Conservation (phyloP, 2,888 invertebrate species). For the Pristionchus japonicus region DNA sequence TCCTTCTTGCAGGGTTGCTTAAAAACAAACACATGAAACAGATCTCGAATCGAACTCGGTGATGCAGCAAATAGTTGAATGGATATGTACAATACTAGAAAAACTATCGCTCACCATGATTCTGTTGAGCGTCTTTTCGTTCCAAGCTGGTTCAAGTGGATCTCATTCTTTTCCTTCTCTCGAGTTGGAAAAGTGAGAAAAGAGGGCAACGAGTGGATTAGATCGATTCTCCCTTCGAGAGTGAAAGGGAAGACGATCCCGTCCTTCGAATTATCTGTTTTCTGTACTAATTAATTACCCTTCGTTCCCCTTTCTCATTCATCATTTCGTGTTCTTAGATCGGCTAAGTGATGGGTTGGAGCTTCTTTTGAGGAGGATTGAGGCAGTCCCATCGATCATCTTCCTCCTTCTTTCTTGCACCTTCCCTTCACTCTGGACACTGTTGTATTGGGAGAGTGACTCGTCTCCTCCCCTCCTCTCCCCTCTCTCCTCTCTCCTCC, state of each 20-base stretch:
- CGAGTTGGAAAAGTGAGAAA: constrained; percentile 22
- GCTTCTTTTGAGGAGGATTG: not conserved
- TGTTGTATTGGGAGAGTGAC: constrained; percentile 37
- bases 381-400: constrained; percentile 33
- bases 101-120: not conserved
- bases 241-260: not conserved
- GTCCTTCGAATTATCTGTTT: not conserved
- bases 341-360: not conserved
- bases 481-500: not conserved
- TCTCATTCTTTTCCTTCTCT: not conserved
- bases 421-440: constrained; percentile 14
- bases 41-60: no score
- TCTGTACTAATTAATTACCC: not conserved
- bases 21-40: not conserved
- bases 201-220: constrained; percentile 5
- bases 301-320: not conserved
- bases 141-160: not conserved
- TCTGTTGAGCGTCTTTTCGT: not conserved
- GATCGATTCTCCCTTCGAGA: not conserved
- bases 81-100: no score
- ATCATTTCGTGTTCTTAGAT: not conserved
- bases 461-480: not conserved
- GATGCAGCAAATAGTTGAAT: no score
- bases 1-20: no score
- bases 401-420: not conserved